Conservation (phyloP, 2,797 vertebrate genomes). For the Rousettus madagascariensis region DNA sequence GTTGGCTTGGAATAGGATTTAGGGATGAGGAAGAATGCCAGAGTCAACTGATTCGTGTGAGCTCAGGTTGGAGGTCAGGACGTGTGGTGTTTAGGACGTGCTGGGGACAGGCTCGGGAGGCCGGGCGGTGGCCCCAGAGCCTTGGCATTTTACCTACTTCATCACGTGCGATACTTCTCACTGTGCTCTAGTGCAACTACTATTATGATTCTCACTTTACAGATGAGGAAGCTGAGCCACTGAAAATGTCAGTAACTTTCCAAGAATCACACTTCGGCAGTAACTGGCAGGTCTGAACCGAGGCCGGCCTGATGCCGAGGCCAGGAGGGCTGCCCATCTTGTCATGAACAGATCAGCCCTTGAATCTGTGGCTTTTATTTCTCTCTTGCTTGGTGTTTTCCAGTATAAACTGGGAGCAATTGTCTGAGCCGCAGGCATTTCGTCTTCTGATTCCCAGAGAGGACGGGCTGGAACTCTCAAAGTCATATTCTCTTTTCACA, state of each 20-base stretch:
- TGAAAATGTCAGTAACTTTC: not conserved
- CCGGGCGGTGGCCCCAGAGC: fast-evolving
- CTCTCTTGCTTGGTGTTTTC: not conserved
- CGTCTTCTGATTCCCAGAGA: not conserved
- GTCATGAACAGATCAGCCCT: not conserved
- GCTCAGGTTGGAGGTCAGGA: not conserved
- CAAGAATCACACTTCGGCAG: not conserved
- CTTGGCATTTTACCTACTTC: fast-evolving
- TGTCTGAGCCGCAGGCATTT: not conserved
- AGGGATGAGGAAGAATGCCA: not conserved
- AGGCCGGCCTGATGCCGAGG: not conserved
- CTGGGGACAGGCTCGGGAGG: not conserved
- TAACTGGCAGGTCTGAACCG: not conserved
- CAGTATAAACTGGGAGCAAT: not conserved
- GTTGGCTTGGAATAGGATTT: not conserved
- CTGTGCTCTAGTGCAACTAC: not conserved
- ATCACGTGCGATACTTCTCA: not conserved
- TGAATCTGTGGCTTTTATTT: not conserved
- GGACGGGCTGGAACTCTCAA: not conserved
- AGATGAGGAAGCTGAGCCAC: not conserved
- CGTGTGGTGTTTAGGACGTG: fast-evolving
- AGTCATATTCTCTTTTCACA: not conserved
- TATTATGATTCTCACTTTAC: not conserved
- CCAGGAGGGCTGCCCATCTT: not conserved
- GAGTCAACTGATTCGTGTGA: not conserved